Percentiles rank a stretch among this genome's conserved stretches.
These are phyloP conservation scores for Trissolcus japonicus DNA, from an alignment of 2,888 invertebrate species.

Conservation along the genomic window DNA sequence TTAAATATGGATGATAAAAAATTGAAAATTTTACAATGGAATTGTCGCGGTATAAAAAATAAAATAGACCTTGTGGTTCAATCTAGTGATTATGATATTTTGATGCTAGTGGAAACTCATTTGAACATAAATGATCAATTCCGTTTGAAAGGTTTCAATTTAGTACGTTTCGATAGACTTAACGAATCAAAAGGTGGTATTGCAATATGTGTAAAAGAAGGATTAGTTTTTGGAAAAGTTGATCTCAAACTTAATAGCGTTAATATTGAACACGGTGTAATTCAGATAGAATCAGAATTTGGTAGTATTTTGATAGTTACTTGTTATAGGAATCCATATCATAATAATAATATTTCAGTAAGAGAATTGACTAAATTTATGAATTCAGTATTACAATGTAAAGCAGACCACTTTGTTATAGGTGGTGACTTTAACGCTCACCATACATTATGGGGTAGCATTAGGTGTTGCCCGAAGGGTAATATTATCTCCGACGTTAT, in stretches of 20 bases:
- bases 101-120: neutral
- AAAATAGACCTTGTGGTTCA: neutral
- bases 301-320: neutral
- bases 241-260: neutral
- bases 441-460: slow-evolving; percentile 18
- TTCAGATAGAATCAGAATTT: neutral
- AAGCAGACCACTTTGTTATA: neutral
- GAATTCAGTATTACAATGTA: neutral
- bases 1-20: neutral
- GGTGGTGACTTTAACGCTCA: slow-evolving; percentile 33
- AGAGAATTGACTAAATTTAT: neutral
- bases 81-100: neutral
- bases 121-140: neutral
- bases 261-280: neutral
- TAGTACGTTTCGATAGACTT: slow-evolving; percentile 17
- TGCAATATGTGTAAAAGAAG: slow-evolving; percentile 1
- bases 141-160: slow-evolving; percentile 10
- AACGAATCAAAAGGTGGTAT: slow-evolving; percentile 20
- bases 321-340: neutral
- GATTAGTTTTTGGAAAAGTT: neutral
- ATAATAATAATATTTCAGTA: neutral
- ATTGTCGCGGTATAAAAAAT: slow-evolving; percentile 9
- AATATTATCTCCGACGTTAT: slow-evolving; percentile 9
- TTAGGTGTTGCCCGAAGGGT: slow-evolving; percentile 6
- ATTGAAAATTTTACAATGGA: slow-evolving; percentile 14